These are phyloP conservation scores for Luperina testacea DNA, from an alignment of 2,888 invertebrate species.

Conservation along the genomic window DNA sequence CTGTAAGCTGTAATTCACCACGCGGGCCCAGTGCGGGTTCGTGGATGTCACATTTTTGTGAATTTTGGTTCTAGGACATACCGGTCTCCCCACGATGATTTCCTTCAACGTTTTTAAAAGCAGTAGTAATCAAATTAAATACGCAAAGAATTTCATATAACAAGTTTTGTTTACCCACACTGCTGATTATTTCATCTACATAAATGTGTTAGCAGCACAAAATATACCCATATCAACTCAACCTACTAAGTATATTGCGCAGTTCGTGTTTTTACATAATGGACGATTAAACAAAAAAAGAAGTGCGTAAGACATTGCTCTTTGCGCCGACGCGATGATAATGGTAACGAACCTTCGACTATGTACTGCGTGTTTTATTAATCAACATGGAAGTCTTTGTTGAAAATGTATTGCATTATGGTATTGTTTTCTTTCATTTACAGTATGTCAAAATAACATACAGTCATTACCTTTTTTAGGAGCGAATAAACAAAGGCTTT, in stretches of 20 bases:
- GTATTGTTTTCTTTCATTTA: conserved; percentile 10
- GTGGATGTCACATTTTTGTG: background rate
- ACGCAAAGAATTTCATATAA: background rate
- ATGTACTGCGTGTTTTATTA: conserved; percentile 32
- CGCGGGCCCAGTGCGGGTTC: background rate
- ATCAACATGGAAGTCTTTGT: conserved; percentile 36
- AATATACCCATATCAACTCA: conserved; percentile 38
- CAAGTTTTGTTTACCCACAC: background rate
- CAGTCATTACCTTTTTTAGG: background rate
- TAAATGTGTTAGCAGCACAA: conserved; percentile 49
- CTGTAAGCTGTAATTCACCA: background rate
- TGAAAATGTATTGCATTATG: background rate
- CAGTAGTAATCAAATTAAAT: background rate
- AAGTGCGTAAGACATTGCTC: conserved; percentile 53
- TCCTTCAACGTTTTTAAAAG: background rate
- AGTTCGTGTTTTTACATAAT: conserved; percentile 24
- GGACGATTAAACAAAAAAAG: conserved; percentile 30
- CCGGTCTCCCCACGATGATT: background rate
- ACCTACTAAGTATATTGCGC: conserved; percentile 31
- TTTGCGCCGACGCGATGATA: conserved; percentile 38
- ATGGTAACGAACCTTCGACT: conserved; percentile 43
- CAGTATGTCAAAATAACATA: background rate
- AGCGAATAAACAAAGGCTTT: conserved; percentile 1
- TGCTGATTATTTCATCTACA: conserved; percentile 7
- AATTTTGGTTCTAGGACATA: background rate